Percentiles rank a stretch among this genome's conserved stretches.
Evolutionary conservation across 2,113 vertebrate genomes (phyloP).

Genomic region (Etheostoma spectabile): DNA sequence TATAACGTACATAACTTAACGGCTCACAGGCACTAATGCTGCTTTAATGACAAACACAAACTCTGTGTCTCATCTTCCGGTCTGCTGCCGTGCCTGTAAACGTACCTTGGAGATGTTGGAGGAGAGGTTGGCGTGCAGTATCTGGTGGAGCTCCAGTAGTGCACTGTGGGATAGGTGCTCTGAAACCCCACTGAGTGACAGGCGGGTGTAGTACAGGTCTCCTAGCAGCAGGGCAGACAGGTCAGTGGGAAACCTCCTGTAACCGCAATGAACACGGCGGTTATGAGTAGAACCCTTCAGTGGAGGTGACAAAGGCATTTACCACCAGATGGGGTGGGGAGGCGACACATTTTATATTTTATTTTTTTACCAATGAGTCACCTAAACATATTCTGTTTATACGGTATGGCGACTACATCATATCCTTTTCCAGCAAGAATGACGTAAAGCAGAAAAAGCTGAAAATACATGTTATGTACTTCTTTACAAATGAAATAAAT

Average conservation of each 20-base stretch:
- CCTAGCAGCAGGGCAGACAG: constrained; percentile 89
- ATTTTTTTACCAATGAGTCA: no score
- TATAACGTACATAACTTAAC: no score
- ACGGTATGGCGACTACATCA: no score
- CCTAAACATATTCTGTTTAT: no score
- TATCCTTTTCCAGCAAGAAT: no score
- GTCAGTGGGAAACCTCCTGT: constrained; percentile 89
- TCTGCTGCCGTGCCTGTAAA: not conserved
- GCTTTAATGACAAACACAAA: not conserved
- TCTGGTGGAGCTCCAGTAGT: constrained; percentile 87
- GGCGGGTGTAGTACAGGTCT: constrained; percentile 93
- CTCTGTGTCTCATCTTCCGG: no score
- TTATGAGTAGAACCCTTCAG: not conserved
- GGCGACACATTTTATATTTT: no score
- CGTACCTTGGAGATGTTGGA: constrained; percentile 90
- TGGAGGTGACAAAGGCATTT: not conserved
- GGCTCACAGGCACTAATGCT: not conserved
- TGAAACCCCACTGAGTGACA: constrained; percentile 89
- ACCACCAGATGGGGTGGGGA: not conserved
- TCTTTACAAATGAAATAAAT: no score
- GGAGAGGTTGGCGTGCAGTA: constrained; percentile 91
- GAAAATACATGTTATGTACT: no score
- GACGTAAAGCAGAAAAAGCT: no score
- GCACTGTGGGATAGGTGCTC: constrained; percentile 87
- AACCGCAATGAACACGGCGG: not conserved